Evolutionary conservation across 2,888 invertebrate genomes (phyloP), one percentile per base, ranked within the genome.

Genomic region (Apoda limacodes): DNA sequence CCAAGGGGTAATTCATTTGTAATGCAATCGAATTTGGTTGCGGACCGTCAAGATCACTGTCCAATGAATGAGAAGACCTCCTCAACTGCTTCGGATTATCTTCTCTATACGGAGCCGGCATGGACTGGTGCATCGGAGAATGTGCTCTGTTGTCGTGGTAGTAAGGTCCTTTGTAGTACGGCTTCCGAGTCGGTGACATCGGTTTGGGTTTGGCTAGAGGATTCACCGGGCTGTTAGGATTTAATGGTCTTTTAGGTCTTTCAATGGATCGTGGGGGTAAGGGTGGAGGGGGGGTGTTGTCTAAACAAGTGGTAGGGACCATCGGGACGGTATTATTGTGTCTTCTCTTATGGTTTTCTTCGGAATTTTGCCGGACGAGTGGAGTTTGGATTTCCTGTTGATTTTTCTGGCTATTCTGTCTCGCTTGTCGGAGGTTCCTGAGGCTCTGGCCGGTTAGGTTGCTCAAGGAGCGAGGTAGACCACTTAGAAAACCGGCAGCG

Each of bases 1-100:
- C 84, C 42, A 86, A 68, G 39, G 86, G 86, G 43, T 85, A 86
- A 48, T 78, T 84, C 85, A 86, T 83, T 68, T 86, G 84, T 74
- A 85, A 61, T 53, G 83, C 84, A 47, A 86, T 85, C 35, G 87
- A 85, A 65, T 87, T 86, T 2, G 82, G 81, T 45, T 67, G 69
- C 9, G 76, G 74, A 0, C 70, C 75, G 1, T 75, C 78, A 47
- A 69, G 32, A 30, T 68, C 71, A 0, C 68, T 70, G 24, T 76
- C 78, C 46, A 78, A 28, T 7, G 78, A 78, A 9, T 67, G 67
- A 7, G 74, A 67, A n/a, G 75, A 74, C 35, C 63, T 43, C 11
- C 68, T 37, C 43, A 71, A 53, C 40, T 56, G 52, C 40, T 43
- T 50, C 40, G 45, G 35, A 36, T 36, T 43, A 13, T 60, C 61